These are phyloP conservation scores for Scaptomyza reducta DNA, from an alignment of 2,888 invertebrate genomes.

Conservation along the genomic window DNA sequence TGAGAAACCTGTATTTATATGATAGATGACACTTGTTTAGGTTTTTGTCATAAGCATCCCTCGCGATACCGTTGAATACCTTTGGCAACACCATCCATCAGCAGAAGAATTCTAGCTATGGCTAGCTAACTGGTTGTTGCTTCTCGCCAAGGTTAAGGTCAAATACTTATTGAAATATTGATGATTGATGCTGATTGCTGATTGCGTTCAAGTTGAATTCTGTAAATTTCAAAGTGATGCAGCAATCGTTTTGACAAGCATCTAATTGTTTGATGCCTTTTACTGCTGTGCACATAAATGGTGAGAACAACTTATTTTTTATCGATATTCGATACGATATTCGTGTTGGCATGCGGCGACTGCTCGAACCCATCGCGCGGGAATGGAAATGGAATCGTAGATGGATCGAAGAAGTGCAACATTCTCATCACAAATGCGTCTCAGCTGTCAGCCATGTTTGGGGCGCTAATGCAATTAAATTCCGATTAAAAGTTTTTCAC, in stretches of 20 bases:
- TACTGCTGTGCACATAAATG: slow-evolving; percentile 61
- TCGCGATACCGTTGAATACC: neutral
- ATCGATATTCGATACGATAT: slow-evolving; percentile 31
- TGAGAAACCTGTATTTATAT: neutral
- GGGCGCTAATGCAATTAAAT: slow-evolving; percentile 76
- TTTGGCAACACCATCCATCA: neutral
- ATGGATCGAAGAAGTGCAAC: slow-evolving; percentile 27
- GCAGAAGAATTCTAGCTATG: neutral
- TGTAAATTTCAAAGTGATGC: slow-evolving; percentile 6
- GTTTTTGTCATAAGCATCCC: neutral
- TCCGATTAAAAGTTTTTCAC: slow-evolving; percentile 78
- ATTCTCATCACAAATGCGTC: slow-evolving; percentile 24
- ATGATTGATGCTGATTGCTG: slow-evolving; percentile 12
- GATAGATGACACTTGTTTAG: slow-evolving; percentile 13
- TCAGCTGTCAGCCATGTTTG: slow-evolving; percentile 64
- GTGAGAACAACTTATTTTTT: slow-evolving; percentile 59
- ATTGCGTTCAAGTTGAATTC: slow-evolving; percentile 13
- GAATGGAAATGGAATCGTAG: slow-evolving; percentile 17
- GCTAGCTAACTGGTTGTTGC: slow-evolving; percentile 16
- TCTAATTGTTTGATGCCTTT: slow-evolving; percentile 77
- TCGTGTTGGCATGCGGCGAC: slow-evolving; percentile 67
- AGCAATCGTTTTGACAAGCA: slow-evolving; percentile 61
- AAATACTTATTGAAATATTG: slow-evolving; percentile 30
- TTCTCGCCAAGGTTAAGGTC: slow-evolving; percentile 34
- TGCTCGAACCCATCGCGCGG: slow-evolving; percentile 6